Evolutionary conservation across 2,888 invertebrate species (phyloP).

Genomic region (Drosophila buzzatii): DNA sequence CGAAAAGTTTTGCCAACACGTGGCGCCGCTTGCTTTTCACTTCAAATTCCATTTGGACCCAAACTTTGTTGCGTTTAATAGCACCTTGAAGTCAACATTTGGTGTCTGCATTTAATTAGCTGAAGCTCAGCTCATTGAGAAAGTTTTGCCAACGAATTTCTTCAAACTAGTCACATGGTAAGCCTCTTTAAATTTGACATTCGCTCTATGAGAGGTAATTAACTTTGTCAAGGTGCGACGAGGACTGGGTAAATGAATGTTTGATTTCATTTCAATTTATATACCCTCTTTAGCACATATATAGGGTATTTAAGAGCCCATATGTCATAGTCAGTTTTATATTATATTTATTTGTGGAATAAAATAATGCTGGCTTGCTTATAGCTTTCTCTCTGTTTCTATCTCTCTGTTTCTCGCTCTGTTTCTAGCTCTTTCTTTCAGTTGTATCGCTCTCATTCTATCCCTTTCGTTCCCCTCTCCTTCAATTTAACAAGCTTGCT

Average conservation of each 20-base stretch:
- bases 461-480: not conserved
- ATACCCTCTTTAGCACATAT: not conserved
- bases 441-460: not conserved
- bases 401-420: not conserved
- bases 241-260: not conserved
- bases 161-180: not conserved
- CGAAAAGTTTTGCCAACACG: slow-evolving; percentile 23
- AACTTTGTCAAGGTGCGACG: not conserved
- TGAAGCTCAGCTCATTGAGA: slow-evolving; percentile 1
- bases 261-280: not conserved
- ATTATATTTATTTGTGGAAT: not conserved
- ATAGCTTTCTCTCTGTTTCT: not conserved
- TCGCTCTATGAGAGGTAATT: not conserved
- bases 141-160: not conserved
- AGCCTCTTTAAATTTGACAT: not conserved
- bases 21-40: slow-evolving; percentile 5
- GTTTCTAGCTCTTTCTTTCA: not conserved
- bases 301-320: not conserved
- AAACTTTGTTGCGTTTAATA: not conserved
- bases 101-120: slow-evolving; percentile 1
- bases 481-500: too few relatives aligned
- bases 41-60: slow-evolving; percentile 12
- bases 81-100: not conserved
- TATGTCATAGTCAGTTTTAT: not conserved
- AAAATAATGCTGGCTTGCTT: not conserved